Percentiles rank a stretch among this genome's conserved stretches.
phyloP scores from a whole-genome alignment of 1,140 invertebrate genomes.

The Gerris buenoi region DNA sequence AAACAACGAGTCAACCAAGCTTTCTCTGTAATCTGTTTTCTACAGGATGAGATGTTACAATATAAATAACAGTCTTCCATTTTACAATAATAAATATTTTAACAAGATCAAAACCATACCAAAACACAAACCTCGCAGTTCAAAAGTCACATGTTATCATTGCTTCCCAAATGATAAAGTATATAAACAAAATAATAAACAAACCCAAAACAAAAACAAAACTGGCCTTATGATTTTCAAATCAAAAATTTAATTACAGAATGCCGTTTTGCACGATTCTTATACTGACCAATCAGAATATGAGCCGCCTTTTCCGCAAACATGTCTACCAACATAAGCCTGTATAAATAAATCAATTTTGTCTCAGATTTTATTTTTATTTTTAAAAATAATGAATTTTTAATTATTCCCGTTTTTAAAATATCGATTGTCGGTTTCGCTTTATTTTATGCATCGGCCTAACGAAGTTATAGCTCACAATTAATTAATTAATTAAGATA shows the following conservation, averaged over 20 bases:
- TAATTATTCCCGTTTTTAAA: not conserved
- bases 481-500: not conserved
- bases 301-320: not conserved
- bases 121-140: not conserved
- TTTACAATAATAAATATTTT: not conserved
- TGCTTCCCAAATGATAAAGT: not conserved
- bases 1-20: slow-evolving; percentile 12
- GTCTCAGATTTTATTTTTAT: not conserved
- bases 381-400: not conserved
- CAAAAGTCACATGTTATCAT: not conserved
- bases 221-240: not conserved
- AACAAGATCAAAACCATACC: not conserved
- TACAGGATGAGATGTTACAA: slow-evolving; percentile 13
- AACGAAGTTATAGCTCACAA: not conserved
- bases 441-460: not conserved
- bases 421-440: too few species aligned
- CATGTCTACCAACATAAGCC: not conserved
- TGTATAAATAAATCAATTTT: not conserved
- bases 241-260: too few species aligned
- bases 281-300: not conserved
- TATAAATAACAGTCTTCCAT: slow-evolving; percentile 10
- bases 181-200: not conserved
- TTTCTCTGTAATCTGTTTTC: slow-evolving; percentile 1
- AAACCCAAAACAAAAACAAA: not conserved
- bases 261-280: not conserved